Percentiles rank a stretch among this genome's conserved stretches.
phyloP scores from a whole-genome alignment of 2,113 vertebrate species.

The Rhegmatorhina hoffmannsi region DNA sequence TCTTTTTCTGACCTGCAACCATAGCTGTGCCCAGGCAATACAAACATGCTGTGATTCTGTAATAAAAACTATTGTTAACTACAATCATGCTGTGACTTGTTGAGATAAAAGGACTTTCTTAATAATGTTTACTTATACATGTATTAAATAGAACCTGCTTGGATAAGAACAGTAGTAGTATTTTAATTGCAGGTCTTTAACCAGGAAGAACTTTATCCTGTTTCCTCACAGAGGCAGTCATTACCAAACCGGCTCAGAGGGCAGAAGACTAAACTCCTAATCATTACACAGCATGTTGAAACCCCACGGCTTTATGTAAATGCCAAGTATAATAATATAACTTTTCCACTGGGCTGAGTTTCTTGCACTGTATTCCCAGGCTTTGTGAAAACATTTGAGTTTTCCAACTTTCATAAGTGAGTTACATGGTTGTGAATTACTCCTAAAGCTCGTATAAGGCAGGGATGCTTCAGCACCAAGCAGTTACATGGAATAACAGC shows the following conservation, averaged over 20 bases:
- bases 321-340: background rate
- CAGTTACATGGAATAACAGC: accelerated
- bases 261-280: background rate
- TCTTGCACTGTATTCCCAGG: background rate
- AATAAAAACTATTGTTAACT: background rate
- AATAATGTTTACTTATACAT: background rate
- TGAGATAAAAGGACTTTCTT: constrained; percentile 8
- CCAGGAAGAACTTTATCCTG: background rate
- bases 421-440: accelerated
- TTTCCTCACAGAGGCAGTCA: constrained; percentile 3
- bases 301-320: background rate
- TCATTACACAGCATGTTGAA: background rate
- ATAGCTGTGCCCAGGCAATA: background rate
- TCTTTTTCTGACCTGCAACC: background rate
- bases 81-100: background rate
- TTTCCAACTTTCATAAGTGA: background rate
- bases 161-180: background rate
- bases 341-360: background rate
- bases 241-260: background rate
- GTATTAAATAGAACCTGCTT: background rate
- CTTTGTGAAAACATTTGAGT: background rate
- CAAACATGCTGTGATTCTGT: background rate
- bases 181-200: constrained; percentile 23
- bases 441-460: background rate
- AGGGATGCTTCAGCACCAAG: background rate